These are phyloP conservation scores for Dioctria linearis DNA, from an alignment of 2,888 invertebrate species.

Conservation along the genomic window DNA sequence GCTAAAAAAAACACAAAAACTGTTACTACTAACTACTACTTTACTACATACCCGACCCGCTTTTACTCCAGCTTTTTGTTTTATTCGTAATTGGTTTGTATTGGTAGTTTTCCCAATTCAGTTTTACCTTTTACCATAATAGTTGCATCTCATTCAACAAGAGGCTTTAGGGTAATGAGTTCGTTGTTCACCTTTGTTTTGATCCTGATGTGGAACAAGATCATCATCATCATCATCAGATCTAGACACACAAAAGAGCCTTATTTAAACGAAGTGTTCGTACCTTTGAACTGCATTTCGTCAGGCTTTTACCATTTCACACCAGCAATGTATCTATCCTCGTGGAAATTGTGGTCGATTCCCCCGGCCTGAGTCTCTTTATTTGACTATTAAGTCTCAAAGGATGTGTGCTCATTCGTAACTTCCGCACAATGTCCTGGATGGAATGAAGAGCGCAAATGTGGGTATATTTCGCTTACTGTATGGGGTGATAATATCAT, in stretches of 20 bases:
- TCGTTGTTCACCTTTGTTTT: slow-evolving; percentile 6
- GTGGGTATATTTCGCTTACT: neutral
- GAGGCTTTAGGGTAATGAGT: slow-evolving; percentile 4
- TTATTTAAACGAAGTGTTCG: slow-evolving; percentile 23
- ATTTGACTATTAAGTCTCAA: neutral
- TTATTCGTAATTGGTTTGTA: neutral
- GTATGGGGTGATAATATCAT: neutral
- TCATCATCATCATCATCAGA: neutral
- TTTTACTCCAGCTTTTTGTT: neutral
- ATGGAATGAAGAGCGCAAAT: slow-evolving; percentile 20
- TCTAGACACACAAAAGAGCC: neutral
- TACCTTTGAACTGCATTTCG: slow-evolving; percentile 41
- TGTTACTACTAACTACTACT: neutral
- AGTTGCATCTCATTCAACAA: neutral
- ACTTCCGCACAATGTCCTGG: slow-evolving; percentile 25
- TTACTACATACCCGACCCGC: neutral
- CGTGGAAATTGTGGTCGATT: slow-evolving; percentile 29
- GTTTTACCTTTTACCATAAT: neutral
- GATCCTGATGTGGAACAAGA: slow-evolving; percentile 17
- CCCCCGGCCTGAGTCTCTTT: slow-evolving; percentile 10
- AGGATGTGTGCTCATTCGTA: slow-evolving; percentile 20
- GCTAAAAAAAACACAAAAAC: neutral
- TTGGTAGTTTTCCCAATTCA: neutral
- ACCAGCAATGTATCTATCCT: neutral
- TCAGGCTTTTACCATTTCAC: slow-evolving; percentile 1